These are phyloP conservation scores for Stichopus horrens DNA, from an alignment of 53 echinoderm and acorn worm species.

Conservation along the genomic window DNA sequence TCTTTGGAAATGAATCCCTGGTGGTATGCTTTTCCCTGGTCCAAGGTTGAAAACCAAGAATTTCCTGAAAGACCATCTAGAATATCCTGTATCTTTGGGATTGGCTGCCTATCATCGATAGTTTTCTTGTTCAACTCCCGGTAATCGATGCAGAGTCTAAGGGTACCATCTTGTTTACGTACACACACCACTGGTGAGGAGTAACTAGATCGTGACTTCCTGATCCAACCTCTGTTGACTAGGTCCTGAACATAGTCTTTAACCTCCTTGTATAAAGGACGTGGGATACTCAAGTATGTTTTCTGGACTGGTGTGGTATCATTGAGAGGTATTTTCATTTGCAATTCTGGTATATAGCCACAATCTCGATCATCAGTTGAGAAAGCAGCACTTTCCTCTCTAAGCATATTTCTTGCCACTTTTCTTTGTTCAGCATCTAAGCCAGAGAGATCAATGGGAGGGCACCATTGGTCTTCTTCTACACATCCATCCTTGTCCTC, in stretches of 20 bases:
- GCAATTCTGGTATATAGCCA: constrained; percentile 19
- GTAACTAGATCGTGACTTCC: constrained; percentile 62
- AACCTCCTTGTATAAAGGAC: constrained; percentile 57
- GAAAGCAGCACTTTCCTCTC: neutral
- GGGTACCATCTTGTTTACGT: constrained; percentile 68
- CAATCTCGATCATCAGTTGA: neutral
- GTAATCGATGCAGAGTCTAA: constrained; percentile 68
- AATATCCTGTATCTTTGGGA: constrained; percentile 68
- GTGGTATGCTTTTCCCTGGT: constrained; percentile 77
- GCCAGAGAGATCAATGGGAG: constrained; percentile 41
- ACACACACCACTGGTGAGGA: constrained; percentile 81
- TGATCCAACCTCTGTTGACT: constrained; percentile 59
- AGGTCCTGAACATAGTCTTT: constrained; percentile 58
- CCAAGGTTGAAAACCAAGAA: constrained; percentile 55
- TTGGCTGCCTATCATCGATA: constrained; percentile 72
- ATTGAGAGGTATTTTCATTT: constrained; percentile 47
- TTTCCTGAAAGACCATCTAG: constrained; percentile 71
- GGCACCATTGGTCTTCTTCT: constrained; percentile 12
- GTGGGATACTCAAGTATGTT: constrained; percentile 28
- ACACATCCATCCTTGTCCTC: neutral
- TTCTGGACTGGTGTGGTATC: constrained; percentile 56
- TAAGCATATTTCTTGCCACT: neutral
- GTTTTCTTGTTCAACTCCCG: constrained; percentile 67
- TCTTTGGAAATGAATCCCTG: constrained; percentile 68
- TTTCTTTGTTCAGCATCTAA: constrained; percentile 7